Evolutionary conservation across 2,113 vertebrate genomes (phyloP).

Genomic region (Uria lomvia): DNA sequence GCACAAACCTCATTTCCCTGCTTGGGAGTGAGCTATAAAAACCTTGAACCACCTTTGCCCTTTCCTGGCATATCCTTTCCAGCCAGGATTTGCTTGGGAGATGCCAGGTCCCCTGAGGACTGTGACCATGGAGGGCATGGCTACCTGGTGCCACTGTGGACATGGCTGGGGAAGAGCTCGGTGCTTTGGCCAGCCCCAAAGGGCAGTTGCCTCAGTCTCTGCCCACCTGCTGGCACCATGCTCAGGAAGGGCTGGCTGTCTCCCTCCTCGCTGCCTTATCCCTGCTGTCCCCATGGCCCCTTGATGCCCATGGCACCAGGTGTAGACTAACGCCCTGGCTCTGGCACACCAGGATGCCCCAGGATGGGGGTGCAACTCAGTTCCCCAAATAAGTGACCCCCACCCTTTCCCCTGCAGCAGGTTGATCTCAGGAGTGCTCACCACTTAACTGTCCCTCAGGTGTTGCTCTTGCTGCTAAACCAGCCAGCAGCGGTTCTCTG

Average conservation of each 20-base stretch:
- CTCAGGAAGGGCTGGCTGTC: neutral
- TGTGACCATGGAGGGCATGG: neutral
- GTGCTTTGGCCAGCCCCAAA: neutral
- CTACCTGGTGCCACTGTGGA: neutral
- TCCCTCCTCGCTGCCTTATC: neutral
- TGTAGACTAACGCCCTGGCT: neutral
- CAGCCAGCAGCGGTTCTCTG: neutral
- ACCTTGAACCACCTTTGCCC: neutral
- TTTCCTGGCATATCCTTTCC: neutral
- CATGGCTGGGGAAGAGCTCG: neutral
- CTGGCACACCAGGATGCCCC: neutral
- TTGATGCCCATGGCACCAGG: rapidly evolving
- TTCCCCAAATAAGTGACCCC: neutral
- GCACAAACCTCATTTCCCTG: neutral
- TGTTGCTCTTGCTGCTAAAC: neutral
- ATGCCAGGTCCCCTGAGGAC: neutral
- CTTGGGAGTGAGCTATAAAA: neutral
- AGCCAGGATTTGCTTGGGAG: neutral
- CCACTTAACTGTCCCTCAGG: neutral
- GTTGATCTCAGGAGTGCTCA: neutral
- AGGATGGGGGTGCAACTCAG: neutral
- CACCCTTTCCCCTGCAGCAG: neutral
- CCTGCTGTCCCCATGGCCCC: neutral
- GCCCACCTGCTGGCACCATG: neutral
- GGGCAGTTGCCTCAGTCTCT: neutral